Conservation (phyloP, 23 tunicate genomes). For the Clavelina lepadiformis region DNA sequence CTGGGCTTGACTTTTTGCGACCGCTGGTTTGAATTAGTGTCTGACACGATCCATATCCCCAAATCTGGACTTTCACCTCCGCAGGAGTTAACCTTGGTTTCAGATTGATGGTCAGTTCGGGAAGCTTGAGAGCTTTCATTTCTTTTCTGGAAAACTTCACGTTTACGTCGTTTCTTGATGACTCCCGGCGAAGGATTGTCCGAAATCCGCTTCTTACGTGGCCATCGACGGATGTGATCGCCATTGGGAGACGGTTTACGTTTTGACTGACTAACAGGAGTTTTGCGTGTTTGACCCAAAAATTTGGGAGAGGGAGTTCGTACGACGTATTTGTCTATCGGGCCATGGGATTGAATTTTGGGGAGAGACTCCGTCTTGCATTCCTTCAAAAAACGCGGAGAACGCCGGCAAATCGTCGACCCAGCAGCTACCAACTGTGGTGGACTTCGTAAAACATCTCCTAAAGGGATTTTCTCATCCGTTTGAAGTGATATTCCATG, state of each 20-base stretch:
- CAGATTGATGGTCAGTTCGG: too few species aligned
- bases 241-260: conserved; percentile 56
- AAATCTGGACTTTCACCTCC: conserved; percentile 22
- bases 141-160: too few species aligned
- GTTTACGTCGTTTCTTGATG: not conserved
- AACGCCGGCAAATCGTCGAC: conserved; percentile 3
- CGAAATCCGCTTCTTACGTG: conserved; percentile 41
- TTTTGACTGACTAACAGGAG: not conserved
- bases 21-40: conserved; percentile 2
- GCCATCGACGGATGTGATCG: conserved; percentile 68
- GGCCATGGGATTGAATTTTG: too few species aligned
- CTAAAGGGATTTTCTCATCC: too few species aligned
- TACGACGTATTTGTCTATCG: conserved; percentile 39
- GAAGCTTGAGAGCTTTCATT: too few species aligned
- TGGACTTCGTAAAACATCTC: not conserved
- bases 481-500: too few species aligned
- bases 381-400: too few species aligned
- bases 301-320: conserved; percentile 48
- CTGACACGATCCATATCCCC: conserved; percentile 20
- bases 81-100: too few species aligned
- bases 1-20: not conserved
- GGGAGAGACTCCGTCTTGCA: too few species aligned
- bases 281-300: not conserved
- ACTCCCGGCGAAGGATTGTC: conserved; percentile 21
- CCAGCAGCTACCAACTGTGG: too few species aligned